Conservation (phyloP, 2,888 invertebrate genomes). For the Syrista parreyssii region DNA sequence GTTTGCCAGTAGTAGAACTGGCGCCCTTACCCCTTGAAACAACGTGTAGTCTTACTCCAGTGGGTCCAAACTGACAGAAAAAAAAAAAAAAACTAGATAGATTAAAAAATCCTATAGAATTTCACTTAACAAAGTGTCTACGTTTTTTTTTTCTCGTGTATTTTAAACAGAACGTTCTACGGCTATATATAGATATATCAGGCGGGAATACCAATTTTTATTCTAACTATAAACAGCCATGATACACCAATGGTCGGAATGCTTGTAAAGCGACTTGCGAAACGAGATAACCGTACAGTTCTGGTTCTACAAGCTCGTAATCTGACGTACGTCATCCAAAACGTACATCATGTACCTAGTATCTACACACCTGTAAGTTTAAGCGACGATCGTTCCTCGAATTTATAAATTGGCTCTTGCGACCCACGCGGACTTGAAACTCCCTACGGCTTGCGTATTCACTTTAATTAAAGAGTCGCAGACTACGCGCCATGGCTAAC, state of each 20-base stretch:
- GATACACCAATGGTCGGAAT: background rate
- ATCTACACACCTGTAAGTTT: background rate
- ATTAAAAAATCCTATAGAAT: background rate
- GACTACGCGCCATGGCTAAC: background rate
- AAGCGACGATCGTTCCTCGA: background rate
- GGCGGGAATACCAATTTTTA: no score
- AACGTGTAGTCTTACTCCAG: background rate
- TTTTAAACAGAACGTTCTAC: background rate
- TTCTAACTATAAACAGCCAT: background rate
- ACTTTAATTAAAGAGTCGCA: slow-evolving; percentile 1
- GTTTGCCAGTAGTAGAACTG: slow-evolving; percentile 27
- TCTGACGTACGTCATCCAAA: background rate
- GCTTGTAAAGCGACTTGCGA: background rate
- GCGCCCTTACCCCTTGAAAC: background rate
- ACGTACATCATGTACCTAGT: background rate
- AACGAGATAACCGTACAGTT: background rate
- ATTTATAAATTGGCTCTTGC: slow-evolving; percentile 2
- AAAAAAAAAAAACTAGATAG: background rate
- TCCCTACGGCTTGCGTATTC: background rate
- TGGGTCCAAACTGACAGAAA: background rate
- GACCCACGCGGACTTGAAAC: slow-evolving; percentile 1
- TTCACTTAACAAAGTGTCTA: background rate
- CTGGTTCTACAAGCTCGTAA: background rate
- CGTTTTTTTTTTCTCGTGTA: background rate
- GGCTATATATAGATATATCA: background rate